Evolutionary conservation across 2,888 invertebrate species (phyloP), one percentile per base, ranked within the genome.

Genomic region (Drosophila anomalata): DNA sequence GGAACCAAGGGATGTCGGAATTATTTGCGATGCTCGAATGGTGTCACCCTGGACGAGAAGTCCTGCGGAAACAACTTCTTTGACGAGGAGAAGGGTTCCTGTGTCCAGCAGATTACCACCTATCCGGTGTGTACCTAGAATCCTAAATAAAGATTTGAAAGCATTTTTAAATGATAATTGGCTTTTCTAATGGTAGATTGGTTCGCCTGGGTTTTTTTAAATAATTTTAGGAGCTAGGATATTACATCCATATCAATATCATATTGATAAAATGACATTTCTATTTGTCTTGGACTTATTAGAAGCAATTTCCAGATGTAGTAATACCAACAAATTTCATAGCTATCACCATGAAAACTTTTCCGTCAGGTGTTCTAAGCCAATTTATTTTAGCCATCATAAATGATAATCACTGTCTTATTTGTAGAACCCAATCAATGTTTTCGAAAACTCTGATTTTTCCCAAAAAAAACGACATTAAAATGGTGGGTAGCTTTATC

Each of bases 11-110:
- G 88, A 3, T 90, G 90, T 55, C 89, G 90, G 2, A 48, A 87
- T 29, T 90, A 90, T 72, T 57, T 88, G 3, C 66, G 79, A 6
- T 90, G 90, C 50, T 17, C 42, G 3, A 56, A 84, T 24, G 85
- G 78, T 2, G 47, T 79, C 3, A 81, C 75, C 1, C 29, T 68
- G 14, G 73, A 69, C 0, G 80, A 87, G 56, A 71, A 70, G 36
- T 65, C 69, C 4, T 88, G 89, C 22, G 85, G 84, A 54, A 90
- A 90, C 52, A 63, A 31, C 29, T 90, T 89, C 58, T 90, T 89
- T 59, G 81, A 90, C 46, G 90, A 90, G 51, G 52, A 22, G 1
- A 52, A 33, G 4, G 76, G 60, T 11, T 60, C 51, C 9, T 90
- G 90, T 50, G 78, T 85, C 0, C 22, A 48, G 80, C 11, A 59